These are phyloP conservation scores for Agrochola circellaris DNA, from an alignment of 2,888 invertebrate species.

Conservation along the genomic window DNA sequence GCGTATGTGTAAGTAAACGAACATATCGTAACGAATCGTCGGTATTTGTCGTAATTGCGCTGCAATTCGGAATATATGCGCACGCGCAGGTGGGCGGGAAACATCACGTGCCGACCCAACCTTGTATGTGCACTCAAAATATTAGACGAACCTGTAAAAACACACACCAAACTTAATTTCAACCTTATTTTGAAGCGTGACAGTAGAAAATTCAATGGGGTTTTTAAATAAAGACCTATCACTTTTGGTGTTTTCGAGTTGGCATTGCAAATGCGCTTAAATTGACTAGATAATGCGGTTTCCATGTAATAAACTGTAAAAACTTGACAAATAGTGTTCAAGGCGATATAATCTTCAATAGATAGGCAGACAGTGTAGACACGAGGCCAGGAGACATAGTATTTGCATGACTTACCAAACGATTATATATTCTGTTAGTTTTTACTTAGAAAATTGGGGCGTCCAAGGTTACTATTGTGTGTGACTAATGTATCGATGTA, in stretches of 20 bases:
- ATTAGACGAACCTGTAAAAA: slow-evolving; percentile 50
- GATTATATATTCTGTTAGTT: slow-evolving; percentile 26
- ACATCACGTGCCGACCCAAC: slow-evolving; percentile 63
- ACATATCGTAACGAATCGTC: slow-evolving; percentile 53
- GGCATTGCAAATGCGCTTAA: slow-evolving; percentile 50
- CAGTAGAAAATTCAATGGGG: slow-evolving; percentile 5
- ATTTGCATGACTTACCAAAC: slow-evolving; percentile 27
- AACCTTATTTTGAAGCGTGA: slow-evolving; percentile 24
- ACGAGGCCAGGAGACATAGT: slow-evolving; percentile 33
- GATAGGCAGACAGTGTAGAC: slow-evolving; percentile 19
- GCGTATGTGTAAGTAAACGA: slow-evolving; percentile 24
- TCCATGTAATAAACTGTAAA: slow-evolving; percentile 56
- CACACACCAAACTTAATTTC: slow-evolving; percentile 15
- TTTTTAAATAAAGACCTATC: slow-evolving; percentile 6
- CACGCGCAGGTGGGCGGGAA: slow-evolving; percentile 74
- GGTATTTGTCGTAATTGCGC: slow-evolving; percentile 58
- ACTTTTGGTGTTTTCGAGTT: slow-evolving; percentile 38
- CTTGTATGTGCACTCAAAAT: slow-evolving; percentile 57
- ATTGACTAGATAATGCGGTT: slow-evolving; percentile 53
- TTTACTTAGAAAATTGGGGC: slow-evolving; percentile 31
- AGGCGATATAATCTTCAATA: slow-evolving; percentile 54
- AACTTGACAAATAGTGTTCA: slow-evolving; percentile 58
- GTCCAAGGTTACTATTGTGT: slow-evolving; percentile 26
- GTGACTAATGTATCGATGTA: slow-evolving; percentile 40
- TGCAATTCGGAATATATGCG: slow-evolving; percentile 71